These are phyloP conservation scores for Euleptes europaea DNA, from an alignment of 2,113 vertebrate species.

Conservation along the genomic window DNA sequence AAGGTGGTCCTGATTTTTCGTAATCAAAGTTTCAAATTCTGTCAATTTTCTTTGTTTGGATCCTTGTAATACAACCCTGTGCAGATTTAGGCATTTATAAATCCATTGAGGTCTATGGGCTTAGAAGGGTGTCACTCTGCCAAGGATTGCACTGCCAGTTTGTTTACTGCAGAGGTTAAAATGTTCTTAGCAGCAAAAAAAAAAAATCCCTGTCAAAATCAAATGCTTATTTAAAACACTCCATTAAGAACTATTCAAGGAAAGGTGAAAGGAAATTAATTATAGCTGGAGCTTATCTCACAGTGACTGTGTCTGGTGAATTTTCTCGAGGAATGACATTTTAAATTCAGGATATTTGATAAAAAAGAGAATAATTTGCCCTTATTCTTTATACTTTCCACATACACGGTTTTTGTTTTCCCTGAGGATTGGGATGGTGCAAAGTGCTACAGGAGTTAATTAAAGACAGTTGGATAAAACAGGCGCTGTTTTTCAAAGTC, in stretches of 20 bases:
- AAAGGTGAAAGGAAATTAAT: constrained; percentile 44
- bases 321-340: constrained; percentile 31
- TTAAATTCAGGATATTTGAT: constrained; percentile 54
- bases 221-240: neutral
- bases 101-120: too few species aligned
- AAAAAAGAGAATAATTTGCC: constrained; percentile 41
- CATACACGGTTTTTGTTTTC: constrained; percentile 9
- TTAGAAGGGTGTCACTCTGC: too few species aligned
- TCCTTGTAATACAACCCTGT: too few species aligned
- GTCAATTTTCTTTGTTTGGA: too few species aligned
- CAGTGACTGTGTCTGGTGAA: constrained; percentile 56
- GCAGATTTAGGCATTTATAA: too few species aligned
- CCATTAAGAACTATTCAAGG: neutral
- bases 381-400: constrained; percentile 14
- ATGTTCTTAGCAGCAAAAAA: constrained; percentile 25
- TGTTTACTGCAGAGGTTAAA: neutral
- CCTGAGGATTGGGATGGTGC: neutral
- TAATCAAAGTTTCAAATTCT: too few species aligned
- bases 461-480: constrained; percentile 3
- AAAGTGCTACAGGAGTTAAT: neutral
- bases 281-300: neutral
- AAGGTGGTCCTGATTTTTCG: too few species aligned
- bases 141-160: too few species aligned
- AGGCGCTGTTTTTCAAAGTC: neutral
- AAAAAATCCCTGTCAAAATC: neutral